A percentile compares a stretch with the other conserved stretches of the same genome.
Conservation (phyloP, 2,113 vertebrate species). For the Gymnorhina tibicen region DNA sequence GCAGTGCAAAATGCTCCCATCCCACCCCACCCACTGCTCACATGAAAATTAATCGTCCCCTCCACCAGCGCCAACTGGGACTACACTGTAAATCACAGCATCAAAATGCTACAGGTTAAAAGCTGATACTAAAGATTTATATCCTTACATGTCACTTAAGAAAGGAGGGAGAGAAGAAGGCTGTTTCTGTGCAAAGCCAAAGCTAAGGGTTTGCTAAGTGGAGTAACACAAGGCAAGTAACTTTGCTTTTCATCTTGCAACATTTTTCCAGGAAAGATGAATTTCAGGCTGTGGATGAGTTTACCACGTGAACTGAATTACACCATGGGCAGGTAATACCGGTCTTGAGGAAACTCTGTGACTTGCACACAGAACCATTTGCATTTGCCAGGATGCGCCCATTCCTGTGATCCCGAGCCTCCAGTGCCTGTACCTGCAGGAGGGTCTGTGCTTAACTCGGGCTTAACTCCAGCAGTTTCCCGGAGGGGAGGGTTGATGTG, state of each 20-base stretch:
- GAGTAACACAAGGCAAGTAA: background rate
- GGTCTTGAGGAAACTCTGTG: background rate
- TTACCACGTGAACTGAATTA: background rate
- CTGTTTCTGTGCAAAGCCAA: background rate
- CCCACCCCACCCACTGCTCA: background rate
- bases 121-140: background rate
- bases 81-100: background rate
- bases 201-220: background rate
- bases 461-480: background rate
- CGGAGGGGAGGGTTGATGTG: background rate
- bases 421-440: background rate
- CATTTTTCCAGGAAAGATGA: background rate
- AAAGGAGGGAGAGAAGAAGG: background rate
- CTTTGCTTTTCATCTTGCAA: background rate
- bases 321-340: accelerated
- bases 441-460: background rate
- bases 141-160: background rate
- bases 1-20: background rate
- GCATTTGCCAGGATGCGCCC: background rate
- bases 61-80: background rate
- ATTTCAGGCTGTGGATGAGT: background rate
- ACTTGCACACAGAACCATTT: background rate
- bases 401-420: background rate
- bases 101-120: background rate
- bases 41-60: background rate